Conservation (phyloP, 2,888 invertebrate genomes). For the Chromoteleia sp. region DNA sequence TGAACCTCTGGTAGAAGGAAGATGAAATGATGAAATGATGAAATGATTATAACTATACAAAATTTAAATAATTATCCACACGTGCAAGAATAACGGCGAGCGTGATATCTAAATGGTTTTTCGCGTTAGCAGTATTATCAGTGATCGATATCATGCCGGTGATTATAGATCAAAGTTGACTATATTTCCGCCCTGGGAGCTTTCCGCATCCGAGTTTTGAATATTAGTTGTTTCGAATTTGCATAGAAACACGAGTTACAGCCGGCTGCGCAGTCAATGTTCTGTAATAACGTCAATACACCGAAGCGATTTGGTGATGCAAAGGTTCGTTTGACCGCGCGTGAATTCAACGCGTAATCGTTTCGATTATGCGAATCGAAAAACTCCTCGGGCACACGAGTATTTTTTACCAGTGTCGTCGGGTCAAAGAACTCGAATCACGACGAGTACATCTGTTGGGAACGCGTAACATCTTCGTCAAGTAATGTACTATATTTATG, state of each 20-base stretch:
- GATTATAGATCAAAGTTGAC: constrained; percentile 66
- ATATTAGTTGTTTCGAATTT: constrained; percentile 64
- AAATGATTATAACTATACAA: constrained; percentile 9
- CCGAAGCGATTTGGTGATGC: constrained; percentile 66
- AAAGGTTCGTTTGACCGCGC: constrained; percentile 69
- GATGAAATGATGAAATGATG: too few species aligned
- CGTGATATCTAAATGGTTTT: constrained; percentile 59
- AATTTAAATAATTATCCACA: constrained; percentile 49
- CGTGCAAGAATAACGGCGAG: constrained; percentile 26
- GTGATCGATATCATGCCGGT: constrained; percentile 64
- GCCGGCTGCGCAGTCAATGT: constrained; percentile 66
- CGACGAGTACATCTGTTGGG: constrained; percentile 44
- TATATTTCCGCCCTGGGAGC: constrained; percentile 66
- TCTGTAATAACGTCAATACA: constrained; percentile 69
- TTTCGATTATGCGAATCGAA: constrained; percentile 70
- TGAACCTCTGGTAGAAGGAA: too few species aligned
- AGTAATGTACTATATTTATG: too few species aligned
- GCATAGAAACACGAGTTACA: constrained; percentile 69
- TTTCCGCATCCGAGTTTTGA: constrained; percentile 67
- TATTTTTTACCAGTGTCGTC: constrained; percentile 58
- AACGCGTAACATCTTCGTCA: constrained; percentile 15
- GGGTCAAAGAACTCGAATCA: constrained; percentile 61
- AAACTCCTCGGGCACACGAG: constrained; percentile 67
- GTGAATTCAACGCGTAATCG: constrained; percentile 71
- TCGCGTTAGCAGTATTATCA: constrained; percentile 65